Base-by-base conservation (phyloP, 2,888 invertebrate species). In the Lochmaea capreae region DNA sequence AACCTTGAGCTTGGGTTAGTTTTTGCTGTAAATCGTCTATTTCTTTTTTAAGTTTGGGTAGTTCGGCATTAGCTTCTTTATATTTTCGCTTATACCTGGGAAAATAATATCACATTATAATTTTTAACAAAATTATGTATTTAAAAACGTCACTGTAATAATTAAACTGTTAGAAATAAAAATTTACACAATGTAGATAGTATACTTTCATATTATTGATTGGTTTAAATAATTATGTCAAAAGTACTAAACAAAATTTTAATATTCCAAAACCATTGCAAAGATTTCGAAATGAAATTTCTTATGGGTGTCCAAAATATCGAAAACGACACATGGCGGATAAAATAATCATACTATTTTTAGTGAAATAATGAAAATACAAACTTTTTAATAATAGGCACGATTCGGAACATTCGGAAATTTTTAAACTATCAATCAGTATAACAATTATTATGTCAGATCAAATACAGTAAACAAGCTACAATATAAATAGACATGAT, bases 21-120 rank as follows among this genome's bases (percentile, higher is more conserved):
- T 91, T 92, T 0, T 88, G 85, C 14, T 89, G 89, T 3, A 92
- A 79, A 57, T 93, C 93, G 78, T 93, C 93, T 8, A 92, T 85
- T 84, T 93, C 93, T 83, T 92, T 92, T 65, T 91, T 90, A 74
- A 92, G 93, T 89, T 95, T 95, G 76, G 93, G 92, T 79, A 94
- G 90, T 86, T 97, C 96, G 16, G 92, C 90, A 81, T 94, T 94
- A 43, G 94, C 91, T 86, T 97, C 97, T 85, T 96, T 96, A 84
- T 96, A 96, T 86, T 96, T 96, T 73, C 95, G 89, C 87, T 98
- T 97, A 85, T 97, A 98, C 43, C 83, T 79, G 58, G 67, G 67
- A 66, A 33, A 66, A 39, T 39, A 8, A 39, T 39, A 39, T 39
- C 33, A 39, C 8, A 39, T 39, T 33, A 33, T 33, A 33, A 6